Evolutionary conservation across 1,140 invertebrate genomes (phyloP), one percentile per base, ranked within the genome.

Genomic region (Zaprionus kolodkinae): DNA sequence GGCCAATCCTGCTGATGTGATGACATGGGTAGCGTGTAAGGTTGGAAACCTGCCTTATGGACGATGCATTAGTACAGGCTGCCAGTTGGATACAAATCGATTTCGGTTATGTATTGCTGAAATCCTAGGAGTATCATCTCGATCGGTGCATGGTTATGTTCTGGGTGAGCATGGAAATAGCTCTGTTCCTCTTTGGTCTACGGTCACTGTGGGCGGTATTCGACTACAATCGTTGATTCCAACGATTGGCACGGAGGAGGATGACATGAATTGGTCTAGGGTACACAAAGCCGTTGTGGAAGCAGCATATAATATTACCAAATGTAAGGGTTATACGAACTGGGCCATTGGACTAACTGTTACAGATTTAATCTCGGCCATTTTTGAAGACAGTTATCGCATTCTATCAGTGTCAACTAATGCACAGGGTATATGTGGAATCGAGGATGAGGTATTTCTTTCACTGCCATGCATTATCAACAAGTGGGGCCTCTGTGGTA

Each of bases 1-100:
- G 0, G 97, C 96, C 48, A 98, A 98, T 92, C 97, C 97, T 52
- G 96, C 97, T 1, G 97, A 98, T 90, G 95, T 98, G 64, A 92
- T 98, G 60, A 97, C 97, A 0, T 97, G 97, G 84, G 96, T 98
- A 1, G 95, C 97, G 0, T 98, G 97, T 96, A 97, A 97, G 86
- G 82, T 98, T 11, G 96, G 96, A 61, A 97, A 97, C 0, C 92
- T 98, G 35, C 97, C 97, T 1, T 95, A 95, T 78, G 94, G 97
- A 83, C 95, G 95, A 15, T 96, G 98, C 4, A 96, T 98, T 80
- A 97, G 97, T 7, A 97, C 96, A 25, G 97, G 97, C 10, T 98
- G 97, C 0, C 97, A 97, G 93, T 93, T 98, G 43, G 97, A 98
- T 92, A 96, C 97, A 0, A 95, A 96, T 0, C 93, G 97, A 21